These are phyloP conservation scores for Rosalia funebris DNA, from an alignment of 2,888 invertebrate genomes.

Conservation along the genomic window DNA sequence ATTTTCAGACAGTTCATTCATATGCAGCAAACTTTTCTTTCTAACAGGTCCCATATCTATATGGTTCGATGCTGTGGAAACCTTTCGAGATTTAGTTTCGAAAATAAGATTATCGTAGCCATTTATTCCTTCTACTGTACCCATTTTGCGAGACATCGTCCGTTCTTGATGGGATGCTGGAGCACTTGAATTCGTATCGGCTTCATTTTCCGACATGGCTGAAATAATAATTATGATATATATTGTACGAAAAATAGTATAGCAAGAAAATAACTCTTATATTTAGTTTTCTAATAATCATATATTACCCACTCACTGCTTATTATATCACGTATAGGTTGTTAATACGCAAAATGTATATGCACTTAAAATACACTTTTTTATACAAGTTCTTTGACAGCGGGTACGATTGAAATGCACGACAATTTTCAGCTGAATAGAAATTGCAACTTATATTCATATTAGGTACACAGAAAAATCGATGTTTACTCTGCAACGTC, in stretches of 20 bases:
- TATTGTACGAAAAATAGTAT: too few relatives aligned
- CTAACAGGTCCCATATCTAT: constrained; percentile 75
- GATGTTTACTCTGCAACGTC: too few relatives aligned
- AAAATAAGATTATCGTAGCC: constrained; percentile 75
- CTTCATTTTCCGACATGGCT: constrained; percentile 6
- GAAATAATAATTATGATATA: neutral
- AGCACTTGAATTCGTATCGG: neutral
- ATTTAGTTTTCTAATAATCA: too few relatives aligned
- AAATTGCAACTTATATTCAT: neutral
- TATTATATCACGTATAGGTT: too few relatives aligned
- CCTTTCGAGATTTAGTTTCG: constrained; percentile 66
- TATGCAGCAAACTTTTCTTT: constrained; percentile 76
- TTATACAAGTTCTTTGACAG: too few relatives aligned
- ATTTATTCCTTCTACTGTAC: constrained; percentile 1
- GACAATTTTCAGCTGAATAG: too few relatives aligned
- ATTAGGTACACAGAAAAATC: neutral
- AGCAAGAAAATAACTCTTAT: too few relatives aligned
- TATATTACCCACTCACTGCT: too few relatives aligned
- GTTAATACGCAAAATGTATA: too few relatives aligned
- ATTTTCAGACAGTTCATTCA: constrained; percentile 1
- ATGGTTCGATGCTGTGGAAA: constrained; percentile 62
- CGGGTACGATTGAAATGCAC: too few relatives aligned
- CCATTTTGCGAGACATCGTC: neutral
- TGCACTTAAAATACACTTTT: too few relatives aligned
- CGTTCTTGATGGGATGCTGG: too few relatives aligned